phyloP scores from a whole-genome alignment of 2,113 vertebrate species.

The Antechinus flavipes region DNA sequence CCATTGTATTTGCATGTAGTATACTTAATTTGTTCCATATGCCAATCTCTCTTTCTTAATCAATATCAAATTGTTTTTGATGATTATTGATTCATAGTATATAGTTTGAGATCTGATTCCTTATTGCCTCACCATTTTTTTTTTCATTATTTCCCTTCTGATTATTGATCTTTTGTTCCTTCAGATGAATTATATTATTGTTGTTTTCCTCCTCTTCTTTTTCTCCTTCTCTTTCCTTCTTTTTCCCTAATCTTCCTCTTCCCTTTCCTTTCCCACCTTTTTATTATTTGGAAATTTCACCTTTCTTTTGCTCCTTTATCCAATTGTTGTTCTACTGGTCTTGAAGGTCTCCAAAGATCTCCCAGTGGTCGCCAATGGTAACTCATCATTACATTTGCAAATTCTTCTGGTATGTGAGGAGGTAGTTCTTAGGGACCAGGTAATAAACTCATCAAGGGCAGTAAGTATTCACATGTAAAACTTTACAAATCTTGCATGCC shows the following conservation, averaged over 20 bases:
- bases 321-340: background rate
- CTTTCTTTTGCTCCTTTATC: background rate
- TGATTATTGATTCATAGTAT: background rate
- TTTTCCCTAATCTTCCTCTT: background rate
- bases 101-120: background rate
- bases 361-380: background rate
- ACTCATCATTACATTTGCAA: background rate
- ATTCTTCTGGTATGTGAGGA: background rate
- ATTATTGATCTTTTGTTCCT: background rate
- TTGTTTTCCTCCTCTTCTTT: background rate
- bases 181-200: background rate
- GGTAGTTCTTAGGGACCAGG: background rate
- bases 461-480: background rate
- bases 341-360: background rate
- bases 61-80: too few relatives aligned
- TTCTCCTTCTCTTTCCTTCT: background rate
- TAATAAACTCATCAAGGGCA: background rate
- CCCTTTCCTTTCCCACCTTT: background rate
- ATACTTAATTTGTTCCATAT: too few relatives aligned
- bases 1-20: background rate
- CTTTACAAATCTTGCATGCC: background rate
- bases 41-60: too few relatives aligned
- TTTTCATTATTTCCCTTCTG: background rate
- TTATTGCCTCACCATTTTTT: background rate
- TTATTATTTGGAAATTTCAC: background rate